Conservation (phyloP, 2,113 vertebrate species). For the Garra rufa region DNA sequence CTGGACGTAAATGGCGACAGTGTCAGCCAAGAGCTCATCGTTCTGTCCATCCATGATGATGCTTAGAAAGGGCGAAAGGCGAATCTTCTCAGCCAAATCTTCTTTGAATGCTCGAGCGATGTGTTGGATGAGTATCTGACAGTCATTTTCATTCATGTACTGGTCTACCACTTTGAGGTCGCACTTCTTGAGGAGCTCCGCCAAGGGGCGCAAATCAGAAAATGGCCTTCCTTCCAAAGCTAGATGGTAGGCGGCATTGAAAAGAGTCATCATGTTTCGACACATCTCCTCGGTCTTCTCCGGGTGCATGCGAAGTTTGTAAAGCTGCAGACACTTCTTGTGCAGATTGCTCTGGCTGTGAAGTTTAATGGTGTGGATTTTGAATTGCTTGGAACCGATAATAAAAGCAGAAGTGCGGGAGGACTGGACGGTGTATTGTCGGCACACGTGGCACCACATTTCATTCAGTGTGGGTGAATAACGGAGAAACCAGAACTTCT, state of each 20-base stretch:
- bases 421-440: constrained; percentile 96
- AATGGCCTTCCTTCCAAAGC: constrained; percentile 90
- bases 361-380: constrained; percentile 98
- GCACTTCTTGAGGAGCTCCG: constrained; percentile 92
- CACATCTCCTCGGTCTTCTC: constrained; percentile 99
- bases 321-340: constrained; percentile 98
- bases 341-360: constrained; percentile 99
- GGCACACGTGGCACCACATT: constrained; percentile 99
- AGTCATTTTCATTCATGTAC: constrained; percentile 96
- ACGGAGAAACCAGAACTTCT: constrained; percentile 98
- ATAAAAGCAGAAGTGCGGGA: constrained; percentile 96
- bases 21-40: constrained; percentile 88
- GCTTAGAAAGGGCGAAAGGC: constrained; percentile 91
- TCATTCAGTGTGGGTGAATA: constrained; percentile 94
- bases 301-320: constrained; percentile 95
- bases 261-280: constrained; percentile 91
- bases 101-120: constrained; percentile 88
- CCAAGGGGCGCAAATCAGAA: constrained; percentile 90
- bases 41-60: constrained; percentile 93
- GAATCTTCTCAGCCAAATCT: constrained; percentile 91
- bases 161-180: constrained; percentile 97
- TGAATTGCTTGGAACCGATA: constrained; percentile 96
- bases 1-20: constrained; percentile 90
- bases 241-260: constrained; percentile 94
- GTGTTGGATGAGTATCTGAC: constrained; percentile 92